Base-by-base conservation (phyloP, 2,888 invertebrate species). In the Euproctis similis region DNA sequence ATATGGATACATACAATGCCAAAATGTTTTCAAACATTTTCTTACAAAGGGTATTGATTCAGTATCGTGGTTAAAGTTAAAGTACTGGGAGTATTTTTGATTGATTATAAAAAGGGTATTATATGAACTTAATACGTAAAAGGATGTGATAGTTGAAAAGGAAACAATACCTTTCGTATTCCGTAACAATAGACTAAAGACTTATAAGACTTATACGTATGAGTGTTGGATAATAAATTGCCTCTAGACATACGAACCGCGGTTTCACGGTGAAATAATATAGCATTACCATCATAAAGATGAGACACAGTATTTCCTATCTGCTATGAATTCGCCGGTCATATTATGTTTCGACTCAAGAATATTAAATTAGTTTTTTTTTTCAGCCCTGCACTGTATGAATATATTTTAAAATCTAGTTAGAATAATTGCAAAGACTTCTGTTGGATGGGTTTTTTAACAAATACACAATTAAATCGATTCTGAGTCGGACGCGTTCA, bases 201-300 rank as follows among this genome's bases (percentile, higher is more conserved):
- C 35, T 38, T 43, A 48, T 46, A 41, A 42, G 39, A 28, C 31
- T 53, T 37, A 46, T 29, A 37, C n/a, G n/a, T n/a, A n/a, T n/a
- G n/a, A n/a, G n/a, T n/a, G n/a, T n/a, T 35, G 29, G 35, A 44
- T 48, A 51, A 59, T 62, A 57, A 60, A 62, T 62, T 59, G 59
- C 49, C 46, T 39, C 34, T 42, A 46, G 53, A 52, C 49, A 56
- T 51, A 46, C 59, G 56, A 59, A 48, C 53, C 27, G 29, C 34
- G 36, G 45, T 53, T 58, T 61, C 50, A 52, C 56, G 63, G 70
- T 75, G 73, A 75, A 55, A 55, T 55, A 52, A 71, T 71, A 62
- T 28, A 63, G 20, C 24, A 11, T 14, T n/a, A 7, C 24, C 40
- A 44, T 19, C 2, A 20, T 22, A 11, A 17, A 49, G 20, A 12